Evolutionary conservation across 1,140 invertebrate genomes (phyloP).

Genomic region (Drosophila lowei): DNA sequence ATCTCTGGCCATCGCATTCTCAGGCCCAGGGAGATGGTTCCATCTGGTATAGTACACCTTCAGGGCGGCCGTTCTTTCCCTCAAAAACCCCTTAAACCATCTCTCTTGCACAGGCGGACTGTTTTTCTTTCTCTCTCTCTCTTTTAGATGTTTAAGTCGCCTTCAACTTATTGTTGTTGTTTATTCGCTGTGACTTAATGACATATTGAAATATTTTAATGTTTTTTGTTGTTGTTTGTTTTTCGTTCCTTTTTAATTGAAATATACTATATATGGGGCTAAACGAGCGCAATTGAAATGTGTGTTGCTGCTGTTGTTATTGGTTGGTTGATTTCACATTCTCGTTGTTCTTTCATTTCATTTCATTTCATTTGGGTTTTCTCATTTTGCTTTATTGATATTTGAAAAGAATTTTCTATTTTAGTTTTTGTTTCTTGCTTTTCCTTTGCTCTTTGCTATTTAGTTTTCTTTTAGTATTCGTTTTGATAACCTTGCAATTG

Average conservation of each 20-base stretch:
- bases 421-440: slow-evolving; percentile 51
- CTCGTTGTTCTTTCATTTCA: slow-evolving; percentile 21
- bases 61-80: too few relatives aligned
- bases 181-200: slow-evolving; percentile 62
- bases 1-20: too few relatives aligned
- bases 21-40: too few relatives aligned
- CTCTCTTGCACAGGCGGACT: slow-evolving; percentile 26
- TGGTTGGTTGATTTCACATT: slow-evolving; percentile 18
- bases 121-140: slow-evolving; percentile 6
- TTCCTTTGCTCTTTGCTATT: slow-evolving; percentile 28
- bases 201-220: slow-evolving; percentile 61
- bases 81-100: background rate
- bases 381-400: slow-evolving; percentile 77
- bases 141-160: slow-evolving; percentile 45
- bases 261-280: slow-evolving; percentile 50
- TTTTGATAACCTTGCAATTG: slow-evolving; percentile 38
- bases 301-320: slow-evolving; percentile 26
- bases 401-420: slow-evolving; percentile 79
- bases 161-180: slow-evolving; percentile 65
- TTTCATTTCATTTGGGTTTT: slow-evolving; percentile 26
- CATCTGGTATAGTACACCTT: too few relatives aligned
- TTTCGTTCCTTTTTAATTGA: slow-evolving; percentile 53
- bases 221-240: slow-evolving; percentile 28
- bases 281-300: slow-evolving; percentile 50
- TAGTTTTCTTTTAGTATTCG: slow-evolving; percentile 17